Conservation (phyloP, 1,140 invertebrate species). For the Polypedilum pembai region DNA sequence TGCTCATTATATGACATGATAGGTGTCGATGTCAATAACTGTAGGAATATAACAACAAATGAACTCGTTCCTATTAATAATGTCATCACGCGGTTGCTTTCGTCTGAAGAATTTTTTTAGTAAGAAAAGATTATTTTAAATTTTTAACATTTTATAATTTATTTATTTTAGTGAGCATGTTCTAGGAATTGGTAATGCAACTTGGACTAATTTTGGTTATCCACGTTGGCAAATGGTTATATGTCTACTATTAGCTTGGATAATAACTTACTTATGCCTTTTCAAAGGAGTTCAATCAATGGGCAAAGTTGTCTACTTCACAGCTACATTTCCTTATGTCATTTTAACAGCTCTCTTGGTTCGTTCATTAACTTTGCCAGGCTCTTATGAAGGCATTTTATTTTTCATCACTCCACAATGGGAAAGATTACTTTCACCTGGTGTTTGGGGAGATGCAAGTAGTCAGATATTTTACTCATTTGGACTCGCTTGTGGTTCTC, state of each 20-base stretch:
- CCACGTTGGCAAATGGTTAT: constrained; percentile 65
- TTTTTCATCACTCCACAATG: constrained; percentile 74
- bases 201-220: constrained; percentile 56
- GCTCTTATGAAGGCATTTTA: constrained; percentile 59
- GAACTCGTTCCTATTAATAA: constrained; percentile 39
- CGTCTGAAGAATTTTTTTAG: constrained; percentile 54
- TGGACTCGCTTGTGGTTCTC: constrained; percentile 60
- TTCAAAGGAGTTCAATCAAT: constrained; percentile 61
- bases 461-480: constrained; percentile 69
- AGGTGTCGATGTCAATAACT: constrained; percentile 44
- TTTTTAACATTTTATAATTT: constrained; percentile 23
- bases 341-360: constrained; percentile 57
- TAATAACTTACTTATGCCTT: constrained; percentile 65
- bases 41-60: constrained; percentile 37
- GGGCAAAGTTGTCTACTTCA: constrained; percentile 76
- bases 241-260: constrained; percentile 62
- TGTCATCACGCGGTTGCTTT: constrained; percentile 44
- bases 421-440: constrained; percentile 50
- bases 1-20: constrained; percentile 42
- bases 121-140: constrained; percentile 36
- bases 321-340: constrained; percentile 68
- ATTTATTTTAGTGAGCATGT: constrained; percentile 51
- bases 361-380: constrained; percentile 62
- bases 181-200: constrained; percentile 50
- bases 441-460: constrained; percentile 56